Conservation (phyloP, 2,113 vertebrate genomes). For the Sceloporus undulatus region DNA sequence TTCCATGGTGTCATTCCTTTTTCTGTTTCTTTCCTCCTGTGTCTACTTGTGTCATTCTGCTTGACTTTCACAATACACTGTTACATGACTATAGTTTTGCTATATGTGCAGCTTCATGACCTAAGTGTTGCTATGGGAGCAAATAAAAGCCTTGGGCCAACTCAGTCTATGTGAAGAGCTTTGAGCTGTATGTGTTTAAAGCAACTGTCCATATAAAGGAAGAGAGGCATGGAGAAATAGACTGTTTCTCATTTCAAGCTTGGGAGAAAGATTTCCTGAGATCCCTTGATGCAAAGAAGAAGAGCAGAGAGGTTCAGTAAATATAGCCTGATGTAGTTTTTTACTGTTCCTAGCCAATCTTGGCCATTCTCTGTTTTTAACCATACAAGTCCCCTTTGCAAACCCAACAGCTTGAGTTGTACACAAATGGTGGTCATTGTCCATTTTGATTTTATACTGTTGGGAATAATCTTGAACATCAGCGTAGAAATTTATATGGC, state of each 20-base stretch:
- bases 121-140: constrained; percentile 11
- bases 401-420: background rate
- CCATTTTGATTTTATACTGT: background rate
- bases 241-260: background rate
- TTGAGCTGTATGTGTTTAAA: rapidly evolving
- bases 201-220: background rate
- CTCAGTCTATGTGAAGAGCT: background rate
- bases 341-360: background rate
- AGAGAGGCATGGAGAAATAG: background rate
- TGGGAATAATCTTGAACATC: background rate
- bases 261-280: background rate
- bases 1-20: background rate
- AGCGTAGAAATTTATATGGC: too few relatives aligned
- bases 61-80: background rate
- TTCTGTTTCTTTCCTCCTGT: background rate
- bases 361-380: background rate
- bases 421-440: background rate
- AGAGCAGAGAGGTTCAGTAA: background rate
- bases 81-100: background rate
- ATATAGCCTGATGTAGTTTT: background rate
- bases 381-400: too few relatives aligned
- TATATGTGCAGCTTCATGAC: background rate
- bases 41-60: background rate
- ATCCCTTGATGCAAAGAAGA: background rate
- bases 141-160: constrained; percentile 8